Evolutionary conservation across 2,113 vertebrate genomes (phyloP).

Genomic region (Dasyurus viverrinus): DNA sequence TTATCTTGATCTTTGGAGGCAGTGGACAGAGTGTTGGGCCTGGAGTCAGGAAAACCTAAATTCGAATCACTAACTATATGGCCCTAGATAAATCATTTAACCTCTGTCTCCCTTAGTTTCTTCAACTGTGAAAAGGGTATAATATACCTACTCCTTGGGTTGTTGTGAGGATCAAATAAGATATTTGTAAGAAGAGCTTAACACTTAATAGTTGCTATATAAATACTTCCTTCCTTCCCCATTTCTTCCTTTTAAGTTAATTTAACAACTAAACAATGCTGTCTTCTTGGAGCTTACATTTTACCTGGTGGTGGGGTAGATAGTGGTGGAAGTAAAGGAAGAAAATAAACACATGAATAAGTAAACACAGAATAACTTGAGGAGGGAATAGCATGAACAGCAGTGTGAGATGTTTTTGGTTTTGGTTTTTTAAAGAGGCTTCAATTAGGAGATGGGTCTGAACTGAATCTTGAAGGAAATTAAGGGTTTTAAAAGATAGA

Average conservation of each 20-base stretch:
- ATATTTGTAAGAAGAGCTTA: neutral
- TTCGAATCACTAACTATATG: neutral
- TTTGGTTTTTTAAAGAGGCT: neutral
- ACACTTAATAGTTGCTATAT: too few species aligned
- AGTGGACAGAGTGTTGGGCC: neutral
- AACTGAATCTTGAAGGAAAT: neutral
- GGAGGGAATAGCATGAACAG: neutral
- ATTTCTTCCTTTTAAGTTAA: too few species aligned
- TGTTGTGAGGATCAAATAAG: neutral
- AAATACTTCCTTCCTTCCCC: too few species aligned
- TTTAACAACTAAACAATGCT: neutral
- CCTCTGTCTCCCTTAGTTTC: too few species aligned
- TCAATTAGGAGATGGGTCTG: neutral
- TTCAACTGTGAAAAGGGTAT: too few species aligned
- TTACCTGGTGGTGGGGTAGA: too few species aligned
- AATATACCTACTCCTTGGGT: neutral
- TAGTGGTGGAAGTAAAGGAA: neutral
- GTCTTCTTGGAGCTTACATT: too few species aligned
- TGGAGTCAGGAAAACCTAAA: neutral
- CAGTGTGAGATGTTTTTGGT: neutral
- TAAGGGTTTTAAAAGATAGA: neutral
- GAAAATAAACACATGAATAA: neutral
- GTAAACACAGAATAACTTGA: neutral
- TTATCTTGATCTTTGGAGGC: neutral
- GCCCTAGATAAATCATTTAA: neutral